Conservation (phyloP, 2,113 vertebrate genomes). For the Bujurquina vittata region DNA sequence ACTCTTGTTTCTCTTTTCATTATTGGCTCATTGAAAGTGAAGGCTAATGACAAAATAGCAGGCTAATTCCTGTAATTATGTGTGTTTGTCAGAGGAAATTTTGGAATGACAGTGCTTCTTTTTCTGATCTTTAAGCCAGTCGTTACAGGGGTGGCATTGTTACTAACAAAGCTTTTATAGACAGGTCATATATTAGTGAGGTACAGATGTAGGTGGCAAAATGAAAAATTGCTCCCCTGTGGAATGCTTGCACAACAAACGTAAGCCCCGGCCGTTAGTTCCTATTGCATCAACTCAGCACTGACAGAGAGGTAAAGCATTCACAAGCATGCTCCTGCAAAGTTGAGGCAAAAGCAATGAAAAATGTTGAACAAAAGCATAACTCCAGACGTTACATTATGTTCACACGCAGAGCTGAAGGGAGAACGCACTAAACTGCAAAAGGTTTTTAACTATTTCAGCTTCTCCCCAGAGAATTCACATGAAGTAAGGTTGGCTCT, state of each 20-base stretch:
- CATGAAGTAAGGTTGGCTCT: background rate
- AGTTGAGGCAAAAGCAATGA: background rate
- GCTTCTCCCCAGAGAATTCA: background rate
- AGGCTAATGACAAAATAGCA: slow-evolving; percentile 81
- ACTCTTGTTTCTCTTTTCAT: slow-evolving; percentile 78
- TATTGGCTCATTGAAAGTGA: slow-evolving; percentile 77
- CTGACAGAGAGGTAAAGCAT: background rate
- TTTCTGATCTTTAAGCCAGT: slow-evolving; percentile 63
- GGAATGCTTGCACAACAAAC: slow-evolving; percentile 67
- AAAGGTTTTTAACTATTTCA: slow-evolving; percentile 9
- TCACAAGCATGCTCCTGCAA: background rate
- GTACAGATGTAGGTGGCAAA: slow-evolving; percentile 53
- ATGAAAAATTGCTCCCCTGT: slow-evolving; percentile 43
- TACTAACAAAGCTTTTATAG: slow-evolving; percentile 54
- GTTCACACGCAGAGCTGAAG: background rate
- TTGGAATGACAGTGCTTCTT: slow-evolving; percentile 72
- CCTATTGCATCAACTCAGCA: background rate
- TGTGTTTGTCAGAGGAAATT: slow-evolving; percentile 77
- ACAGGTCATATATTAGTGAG: slow-evolving; percentile 69
- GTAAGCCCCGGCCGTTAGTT: slow-evolving; percentile 40
- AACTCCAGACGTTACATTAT: background rate
- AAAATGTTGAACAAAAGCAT: background rate
- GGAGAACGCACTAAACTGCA: background rate
- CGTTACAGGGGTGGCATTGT: slow-evolving; percentile 65
- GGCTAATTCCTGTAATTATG: slow-evolving; percentile 84